phyloP scores from a whole-genome alignment of 2,113 vertebrate genomes.

The Epinephelus cyanopodus region DNA sequence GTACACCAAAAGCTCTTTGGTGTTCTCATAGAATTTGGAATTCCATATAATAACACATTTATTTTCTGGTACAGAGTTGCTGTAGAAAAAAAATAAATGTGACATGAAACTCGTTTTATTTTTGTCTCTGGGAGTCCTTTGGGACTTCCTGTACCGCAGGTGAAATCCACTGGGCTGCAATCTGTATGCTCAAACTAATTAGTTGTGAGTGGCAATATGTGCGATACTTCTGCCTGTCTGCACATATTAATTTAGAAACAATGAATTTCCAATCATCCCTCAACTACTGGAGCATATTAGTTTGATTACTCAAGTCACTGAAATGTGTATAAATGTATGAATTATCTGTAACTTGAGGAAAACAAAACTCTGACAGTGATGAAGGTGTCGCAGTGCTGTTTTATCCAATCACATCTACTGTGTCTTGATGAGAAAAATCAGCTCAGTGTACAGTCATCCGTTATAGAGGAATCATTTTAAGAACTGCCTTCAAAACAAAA shows the following conservation, averaged over 20 bases:
- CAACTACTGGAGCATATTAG: slow-evolving; percentile 9
- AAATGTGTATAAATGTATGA: slow-evolving; percentile 38
- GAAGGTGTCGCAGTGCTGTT: background rate
- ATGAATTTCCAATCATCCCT: slow-evolving; percentile 36
- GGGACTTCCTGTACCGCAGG: background rate
- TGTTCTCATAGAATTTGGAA: background rate
- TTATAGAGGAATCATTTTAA: background rate
- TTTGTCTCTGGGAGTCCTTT: background rate
- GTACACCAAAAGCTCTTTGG: background rate
- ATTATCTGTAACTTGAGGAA: slow-evolving; percentile 15
- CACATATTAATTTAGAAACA: slow-evolving; percentile 41
- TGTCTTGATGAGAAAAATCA: background rate
- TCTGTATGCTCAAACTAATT: slow-evolving; percentile 24
- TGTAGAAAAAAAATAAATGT: background rate
- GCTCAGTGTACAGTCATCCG: background rate
- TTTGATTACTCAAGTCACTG: background rate
- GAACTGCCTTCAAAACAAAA: background rate
- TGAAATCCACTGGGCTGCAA: background rate
- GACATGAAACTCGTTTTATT: background rate
- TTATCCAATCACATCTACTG: background rate
- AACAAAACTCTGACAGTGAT: background rate
- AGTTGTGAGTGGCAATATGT: background rate
- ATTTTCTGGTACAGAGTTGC: background rate
- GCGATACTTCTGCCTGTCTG: slow-evolving; percentile 13
- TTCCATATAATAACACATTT: background rate